Evolutionary conservation across 2,797 vertebrate species (phyloP), one percentile per base, ranked within the genome.

Genomic region (Sebastes minor): DNA sequence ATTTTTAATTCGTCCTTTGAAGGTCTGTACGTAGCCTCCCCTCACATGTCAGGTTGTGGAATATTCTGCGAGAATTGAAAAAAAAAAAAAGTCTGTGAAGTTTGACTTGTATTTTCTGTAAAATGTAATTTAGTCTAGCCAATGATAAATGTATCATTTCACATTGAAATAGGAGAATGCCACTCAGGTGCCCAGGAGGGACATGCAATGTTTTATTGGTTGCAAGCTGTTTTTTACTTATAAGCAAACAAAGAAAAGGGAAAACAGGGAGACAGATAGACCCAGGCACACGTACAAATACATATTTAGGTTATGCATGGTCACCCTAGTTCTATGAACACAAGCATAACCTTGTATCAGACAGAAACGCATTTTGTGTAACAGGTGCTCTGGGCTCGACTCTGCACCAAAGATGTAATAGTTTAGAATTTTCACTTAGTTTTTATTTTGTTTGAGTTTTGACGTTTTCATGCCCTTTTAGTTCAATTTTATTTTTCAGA

Each of bases 1-100:
- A 84, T 83, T 91, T 85, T 77, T 59, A 78, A 87, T 84, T 81
- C 49, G 30, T 78, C 62, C 59, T 89, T 86, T 88, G 69, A 82
- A 89, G 76, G 78, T 77, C 22, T 71, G 35, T 71, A 23, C 25
- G 35, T 49, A 62, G 46, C 13, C 35, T 25, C 56, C 27, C 6
- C 23, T 72, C 33, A 35, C 27, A 69, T 35, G 59, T 82, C 74
- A 78, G 66, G 59, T 71, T 18, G 10, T 27, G 20, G 23, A 69
- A 66, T 68, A 79, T 76, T 66, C 6, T 30, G 18, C 46, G n/a
- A 81, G 46, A 68, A 66, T 82, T 76, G 61, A 52, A 46, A 46
- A 46, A 46, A 46, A 28, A 2, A 20, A 46, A n/a, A 5, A 4
- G 38, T 11, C 27, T 60, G 28, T 62, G 62, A 77, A 65, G 27